Base-by-base conservation (phyloP, 2,113 vertebrate genomes). In the Melanerpes aurifrons region DNA sequence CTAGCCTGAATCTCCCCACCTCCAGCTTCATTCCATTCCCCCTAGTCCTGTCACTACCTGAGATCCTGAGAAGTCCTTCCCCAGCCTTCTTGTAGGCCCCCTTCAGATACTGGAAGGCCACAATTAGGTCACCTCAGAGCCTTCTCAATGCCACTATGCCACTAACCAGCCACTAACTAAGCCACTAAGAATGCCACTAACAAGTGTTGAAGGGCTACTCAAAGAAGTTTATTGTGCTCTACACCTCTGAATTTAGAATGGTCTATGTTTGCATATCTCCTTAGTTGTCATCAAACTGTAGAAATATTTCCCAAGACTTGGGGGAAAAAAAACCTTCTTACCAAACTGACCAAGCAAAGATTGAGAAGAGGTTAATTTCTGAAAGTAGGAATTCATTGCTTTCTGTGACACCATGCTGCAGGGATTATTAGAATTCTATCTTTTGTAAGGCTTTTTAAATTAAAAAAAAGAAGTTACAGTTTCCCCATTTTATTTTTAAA, bases 351-450 rank as follows among this genome's bases (percentile, higher is more conserved):
- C 26, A 37, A 66, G 22, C 8, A 67, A 12, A 54, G n/a, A 87
- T 90, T 81, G 62, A 29, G 54, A 78, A 86, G 24, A 82, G 37
- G 15, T 64, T 56, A 75, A 40, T 86, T 88, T 90, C 12, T 82
- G 16, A 63, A 50, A 5, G n/a, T 69, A 69, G 35, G 61, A 85
- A 82, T 70, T 86, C 5, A 25, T 84, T 0, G 25, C 6, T 84
- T 86, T 66, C 24, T 61, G 53, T 78, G 68, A 11, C 15, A n/a
- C 76, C 19, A 31, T 71, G 18, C 13, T 80, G 29, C 35, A 37
- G 50, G 35, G 29, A 40, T 79, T 81, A 40, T 82, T 91, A 48
- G 64, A 73, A 56, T 72, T 62, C n/a, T 58, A 2, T 62, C 22
- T 66, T 87, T 62, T 32, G 4, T 79, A 58, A 86, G 53, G 37